These are phyloP conservation scores for Oncorhynchus gorbuscha DNA, from an alignment of 2,113 vertebrate genomes.

Conservation along the genomic window DNA sequence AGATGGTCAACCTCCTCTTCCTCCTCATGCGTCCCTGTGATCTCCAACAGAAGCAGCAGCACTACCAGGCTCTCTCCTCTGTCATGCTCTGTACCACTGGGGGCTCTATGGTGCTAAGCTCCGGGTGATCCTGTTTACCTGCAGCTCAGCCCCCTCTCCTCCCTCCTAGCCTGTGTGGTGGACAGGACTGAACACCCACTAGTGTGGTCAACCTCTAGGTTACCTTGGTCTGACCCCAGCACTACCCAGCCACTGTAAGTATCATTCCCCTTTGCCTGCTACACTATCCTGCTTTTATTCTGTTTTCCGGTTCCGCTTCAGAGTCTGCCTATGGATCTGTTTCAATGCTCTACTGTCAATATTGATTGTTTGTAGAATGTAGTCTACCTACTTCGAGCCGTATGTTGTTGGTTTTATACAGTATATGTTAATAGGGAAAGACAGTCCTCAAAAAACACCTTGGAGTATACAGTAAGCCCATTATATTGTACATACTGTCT, in stretches of 20 bases:
- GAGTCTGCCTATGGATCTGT: neutral
- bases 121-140: neutral
- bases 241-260: slow-evolving; percentile 1
- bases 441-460: neutral
- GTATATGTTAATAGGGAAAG: no score
- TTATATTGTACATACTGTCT: neutral
- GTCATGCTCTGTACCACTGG: neutral
- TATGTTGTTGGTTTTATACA: neutral
- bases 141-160: neutral
- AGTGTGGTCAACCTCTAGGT: no score
- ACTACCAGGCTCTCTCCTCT: neutral
- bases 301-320: neutral
- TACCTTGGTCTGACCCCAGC: neutral
- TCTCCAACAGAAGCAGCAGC: neutral
- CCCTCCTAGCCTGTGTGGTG: neutral
- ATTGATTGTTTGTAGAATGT: neutral
- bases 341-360: neutral
- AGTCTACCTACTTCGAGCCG: neutral
- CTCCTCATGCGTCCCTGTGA: neutral
- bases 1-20: neutral
- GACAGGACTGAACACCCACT: neutral
- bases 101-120: neutral
- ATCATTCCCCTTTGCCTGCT: neutral
- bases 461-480: neutral
- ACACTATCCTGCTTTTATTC: neutral